Evolutionary conservation across 2,113 vertebrate species (phyloP).

Genomic region (Ia io): DNA sequence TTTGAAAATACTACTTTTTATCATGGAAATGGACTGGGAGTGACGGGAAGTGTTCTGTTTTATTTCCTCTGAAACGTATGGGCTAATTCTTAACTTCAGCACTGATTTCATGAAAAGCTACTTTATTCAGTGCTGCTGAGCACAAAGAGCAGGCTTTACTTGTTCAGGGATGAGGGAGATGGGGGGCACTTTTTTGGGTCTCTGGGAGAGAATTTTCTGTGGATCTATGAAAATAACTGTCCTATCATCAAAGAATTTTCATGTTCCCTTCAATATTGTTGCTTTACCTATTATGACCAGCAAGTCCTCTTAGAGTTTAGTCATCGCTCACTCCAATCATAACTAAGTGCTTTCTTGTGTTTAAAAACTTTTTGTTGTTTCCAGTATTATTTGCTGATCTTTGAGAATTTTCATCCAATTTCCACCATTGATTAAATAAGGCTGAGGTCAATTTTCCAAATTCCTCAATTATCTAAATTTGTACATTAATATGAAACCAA

Average conservation of each 20-base stretch:
- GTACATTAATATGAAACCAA: neutral
- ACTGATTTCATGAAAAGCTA: neutral
- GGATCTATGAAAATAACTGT: neutral
- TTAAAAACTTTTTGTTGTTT: neutral
- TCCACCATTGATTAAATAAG: neutral
- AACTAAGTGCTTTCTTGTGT: neutral
- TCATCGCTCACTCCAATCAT: neutral
- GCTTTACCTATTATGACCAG: neutral
- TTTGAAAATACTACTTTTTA: neutral
- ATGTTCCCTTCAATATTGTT: neutral
- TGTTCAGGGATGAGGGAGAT: neutral
- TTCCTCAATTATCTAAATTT: neutral
- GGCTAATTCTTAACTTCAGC: neutral
- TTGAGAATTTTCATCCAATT: neutral
- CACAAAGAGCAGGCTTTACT: neutral
- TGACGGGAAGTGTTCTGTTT: neutral
- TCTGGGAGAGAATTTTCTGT: neutral
- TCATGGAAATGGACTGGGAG: neutral
- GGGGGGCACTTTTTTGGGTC: neutral
- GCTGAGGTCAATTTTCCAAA: neutral
- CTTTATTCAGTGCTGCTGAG: neutral
- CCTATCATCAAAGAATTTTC: neutral
- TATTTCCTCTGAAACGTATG: neutral
- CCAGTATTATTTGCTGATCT: neutral
- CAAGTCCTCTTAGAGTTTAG: neutral